Conservation (phyloP, 1,140 invertebrate genomes). For the Leguminivora glycinivorella region DNA sequence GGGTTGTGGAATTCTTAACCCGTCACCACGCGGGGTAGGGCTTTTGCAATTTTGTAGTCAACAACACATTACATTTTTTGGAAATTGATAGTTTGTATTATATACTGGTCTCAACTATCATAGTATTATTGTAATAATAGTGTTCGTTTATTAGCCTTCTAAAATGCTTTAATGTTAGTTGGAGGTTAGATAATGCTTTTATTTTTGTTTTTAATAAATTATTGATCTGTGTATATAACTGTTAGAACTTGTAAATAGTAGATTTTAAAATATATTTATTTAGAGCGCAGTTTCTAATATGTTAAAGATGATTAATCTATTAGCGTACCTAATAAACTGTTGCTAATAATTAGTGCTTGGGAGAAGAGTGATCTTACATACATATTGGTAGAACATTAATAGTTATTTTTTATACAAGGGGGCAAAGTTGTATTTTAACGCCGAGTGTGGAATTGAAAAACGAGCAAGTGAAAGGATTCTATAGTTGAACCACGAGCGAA, state of each 20-base stretch:
- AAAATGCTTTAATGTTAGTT: slow-evolving; percentile 67
- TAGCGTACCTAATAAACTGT: slow-evolving; percentile 26
- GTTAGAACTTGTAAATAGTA: slow-evolving; percentile 65
- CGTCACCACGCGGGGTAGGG: no score
- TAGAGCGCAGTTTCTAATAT: slow-evolving; percentile 41
- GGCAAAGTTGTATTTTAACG: background rate
- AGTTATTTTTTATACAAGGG: no score
- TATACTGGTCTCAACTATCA: slow-evolving; percentile 32
- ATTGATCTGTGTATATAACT: slow-evolving; percentile 68
- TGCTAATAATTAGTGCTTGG: background rate
- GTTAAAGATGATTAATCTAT: slow-evolving; percentile 19
- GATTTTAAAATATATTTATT: slow-evolving; percentile 55
- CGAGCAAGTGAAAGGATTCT: no score
- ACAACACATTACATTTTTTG: background rate
- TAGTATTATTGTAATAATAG: slow-evolving; percentile 45
- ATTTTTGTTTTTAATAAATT: slow-evolving; percentile 49
- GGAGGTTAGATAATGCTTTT: slow-evolving; percentile 49
- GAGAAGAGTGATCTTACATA: background rate
- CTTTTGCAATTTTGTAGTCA: background rate
- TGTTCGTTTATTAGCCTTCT: slow-evolving; percentile 70
- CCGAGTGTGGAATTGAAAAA: no score
- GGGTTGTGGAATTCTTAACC: no score
- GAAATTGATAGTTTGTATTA: background rate
- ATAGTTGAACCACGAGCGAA: no score
- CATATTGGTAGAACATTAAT: background rate